Evolutionary conservation across 2,888 invertebrate genomes (phyloP).

Genomic region (Tyria jacobaeae): DNA sequence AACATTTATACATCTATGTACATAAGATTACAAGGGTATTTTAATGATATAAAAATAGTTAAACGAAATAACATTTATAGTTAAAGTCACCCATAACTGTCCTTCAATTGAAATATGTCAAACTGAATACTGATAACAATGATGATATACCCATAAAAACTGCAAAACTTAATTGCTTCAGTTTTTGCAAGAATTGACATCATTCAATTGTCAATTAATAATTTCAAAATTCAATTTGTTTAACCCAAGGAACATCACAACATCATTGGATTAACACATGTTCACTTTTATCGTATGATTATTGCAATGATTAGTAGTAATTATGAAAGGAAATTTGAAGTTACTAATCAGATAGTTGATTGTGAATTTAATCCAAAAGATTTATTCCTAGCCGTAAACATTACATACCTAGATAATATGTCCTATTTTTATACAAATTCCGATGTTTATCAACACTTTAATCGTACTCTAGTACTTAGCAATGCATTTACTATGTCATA

Average conservation of each 20-base stretch:
- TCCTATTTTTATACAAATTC: too few species aligned
- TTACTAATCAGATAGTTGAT: neutral
- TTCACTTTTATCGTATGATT: neutral
- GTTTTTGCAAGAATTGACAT: too few species aligned
- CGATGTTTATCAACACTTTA: too few species aligned
- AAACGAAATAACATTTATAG: neutral
- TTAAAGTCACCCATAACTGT: neutral
- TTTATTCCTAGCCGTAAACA: neutral
- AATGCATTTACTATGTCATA: too few species aligned
- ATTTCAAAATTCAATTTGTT: neutral
- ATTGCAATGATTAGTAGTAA: too few species aligned
- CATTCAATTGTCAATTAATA: neutral
- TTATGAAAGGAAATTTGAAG: neutral
- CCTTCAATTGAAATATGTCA: too few species aligned
- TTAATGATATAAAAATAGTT: slow-evolving; percentile 47
- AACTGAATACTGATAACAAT: too few species aligned
- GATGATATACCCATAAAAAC: too few species aligned
- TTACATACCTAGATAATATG: too few species aligned
- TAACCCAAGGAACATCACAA: neutral
- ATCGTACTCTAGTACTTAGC: too few species aligned
- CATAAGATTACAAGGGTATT: slow-evolving; percentile 33
- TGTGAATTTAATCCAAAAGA: neutral
- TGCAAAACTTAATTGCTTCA: too few species aligned
- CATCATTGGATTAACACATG: neutral
- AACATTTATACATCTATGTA: slow-evolving; percentile 6